Conservation (phyloP, 1,140 invertebrate genomes). For the Panagrolaimus sp. region DNA sequence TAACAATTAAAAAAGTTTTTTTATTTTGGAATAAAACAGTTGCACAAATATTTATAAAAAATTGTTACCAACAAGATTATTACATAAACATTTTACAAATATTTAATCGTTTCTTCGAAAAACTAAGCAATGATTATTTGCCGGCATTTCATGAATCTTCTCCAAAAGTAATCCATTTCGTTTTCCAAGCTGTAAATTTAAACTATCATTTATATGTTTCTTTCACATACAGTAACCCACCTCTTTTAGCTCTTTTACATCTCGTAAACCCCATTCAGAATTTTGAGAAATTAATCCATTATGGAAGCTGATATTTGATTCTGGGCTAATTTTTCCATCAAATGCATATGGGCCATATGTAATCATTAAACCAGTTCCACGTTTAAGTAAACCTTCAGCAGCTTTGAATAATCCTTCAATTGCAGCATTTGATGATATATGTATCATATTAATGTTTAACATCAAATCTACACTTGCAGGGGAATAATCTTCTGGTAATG, state of each 20-base stretch:
- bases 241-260: constrained; percentile 68
- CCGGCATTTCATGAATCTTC: constrained; percentile 71
- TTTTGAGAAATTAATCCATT: constrained; percentile 65
- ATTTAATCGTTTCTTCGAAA: background rate
- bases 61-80: too few relatives aligned
- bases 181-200: constrained; percentile 62
- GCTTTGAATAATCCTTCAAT: constrained; percentile 69
- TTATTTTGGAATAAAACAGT: too few relatives aligned
- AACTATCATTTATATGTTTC: background rate
- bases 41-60: too few relatives aligned
- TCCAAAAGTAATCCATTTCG: constrained; percentile 66
- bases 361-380: constrained; percentile 59
- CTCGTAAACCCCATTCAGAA: constrained; percentile 71
- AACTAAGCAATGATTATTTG: constrained; percentile 70
- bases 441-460: constrained; percentile 78
- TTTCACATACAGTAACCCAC: constrained; percentile 7
- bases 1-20: too few relatives aligned
- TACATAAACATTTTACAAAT: too few relatives aligned
- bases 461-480: constrained; percentile 18
- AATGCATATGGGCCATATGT: constrained; percentile 76
- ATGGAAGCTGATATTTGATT: constrained; percentile 76
- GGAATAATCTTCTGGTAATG: constrained; percentile 36
- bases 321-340: constrained; percentile 70
- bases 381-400: constrained; percentile 25
- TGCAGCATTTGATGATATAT: constrained; percentile 70